Evolutionary conservation across 2,888 invertebrate species (phyloP).

Genomic region (Metallyticus violacea): DNA sequence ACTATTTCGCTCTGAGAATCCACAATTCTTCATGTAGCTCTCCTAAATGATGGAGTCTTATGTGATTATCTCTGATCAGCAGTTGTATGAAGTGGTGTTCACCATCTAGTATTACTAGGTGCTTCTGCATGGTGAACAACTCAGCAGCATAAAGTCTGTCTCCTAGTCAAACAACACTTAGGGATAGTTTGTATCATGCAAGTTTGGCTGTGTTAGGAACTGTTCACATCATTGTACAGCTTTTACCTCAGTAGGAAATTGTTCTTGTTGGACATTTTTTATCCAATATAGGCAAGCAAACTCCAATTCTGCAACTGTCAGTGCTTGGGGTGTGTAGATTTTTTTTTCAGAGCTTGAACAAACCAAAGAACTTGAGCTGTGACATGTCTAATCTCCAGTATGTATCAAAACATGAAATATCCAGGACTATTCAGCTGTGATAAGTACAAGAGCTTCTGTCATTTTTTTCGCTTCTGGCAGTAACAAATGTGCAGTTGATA

Average conservation of each 20-base stretch:
- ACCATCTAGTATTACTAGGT: no score
- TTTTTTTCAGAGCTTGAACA: not conserved
- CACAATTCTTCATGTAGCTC: no score
- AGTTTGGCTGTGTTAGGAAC: not conserved
- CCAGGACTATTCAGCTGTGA: not conserved
- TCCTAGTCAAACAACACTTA: not conserved
- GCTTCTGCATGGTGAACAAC: no score
- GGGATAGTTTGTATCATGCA: not conserved
- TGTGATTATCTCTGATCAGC: no score
- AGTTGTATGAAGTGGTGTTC: no score
- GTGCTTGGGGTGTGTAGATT: not conserved
- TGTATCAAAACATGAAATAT: not conserved
- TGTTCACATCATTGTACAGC: not conserved
- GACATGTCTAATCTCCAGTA: not conserved
- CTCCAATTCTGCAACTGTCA: not conserved
- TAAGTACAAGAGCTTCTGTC: not conserved
- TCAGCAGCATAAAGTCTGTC: no score
- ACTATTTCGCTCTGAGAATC: no score
- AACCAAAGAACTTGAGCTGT: not conserved
- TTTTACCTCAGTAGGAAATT: not conserved
- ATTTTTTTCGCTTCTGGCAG: not conserved
- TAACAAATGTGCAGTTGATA: not conserved
- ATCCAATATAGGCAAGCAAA: not conserved
- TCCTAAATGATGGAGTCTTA: no score
- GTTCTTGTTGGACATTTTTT: not conserved